Percentiles rank a stretch among this genome's conserved stretches.
Evolutionary conservation across 1,140 invertebrate species (phyloP).

Genomic region (Physella acuta): DNA sequence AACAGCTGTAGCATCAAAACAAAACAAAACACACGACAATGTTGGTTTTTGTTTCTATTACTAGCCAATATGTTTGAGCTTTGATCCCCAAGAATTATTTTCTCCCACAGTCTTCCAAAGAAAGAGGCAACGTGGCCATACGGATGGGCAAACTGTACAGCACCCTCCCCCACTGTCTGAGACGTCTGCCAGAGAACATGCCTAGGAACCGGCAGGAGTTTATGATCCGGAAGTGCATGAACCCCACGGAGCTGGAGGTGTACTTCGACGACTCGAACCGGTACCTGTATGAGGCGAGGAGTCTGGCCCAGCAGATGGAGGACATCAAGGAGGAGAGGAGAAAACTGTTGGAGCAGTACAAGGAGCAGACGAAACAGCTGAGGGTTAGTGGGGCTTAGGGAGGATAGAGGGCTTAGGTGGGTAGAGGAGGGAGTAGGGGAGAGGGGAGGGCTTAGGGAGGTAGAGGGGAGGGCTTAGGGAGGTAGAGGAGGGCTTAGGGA

Average conservation of each 20-base stretch:
- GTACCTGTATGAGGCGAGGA: not conserved
- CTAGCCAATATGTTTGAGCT: no score
- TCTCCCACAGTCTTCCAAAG: not conserved
- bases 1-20: no score
- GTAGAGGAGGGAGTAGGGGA: no score
- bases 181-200: constrained; percentile 2
- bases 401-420: no score
- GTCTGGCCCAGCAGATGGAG: not conserved
- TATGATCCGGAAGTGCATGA: not conserved
- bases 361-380: not conserved
- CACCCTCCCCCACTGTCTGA: not conserved
- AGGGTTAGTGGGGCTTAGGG: no score
- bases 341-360: not conserved
- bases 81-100: no score
- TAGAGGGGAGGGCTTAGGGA: no score
- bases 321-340: not conserved
- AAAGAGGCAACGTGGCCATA: not conserved
- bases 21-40: no score
- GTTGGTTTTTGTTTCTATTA: no score
- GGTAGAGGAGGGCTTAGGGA: no score
- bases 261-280: not conserved
- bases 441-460: no score
- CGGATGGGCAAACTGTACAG: not conserved
- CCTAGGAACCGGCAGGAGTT: not conserved
- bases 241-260: not conserved